Base-by-base conservation (phyloP, 2,113 vertebrate genomes). In the Oenanthe oenanthe region DNA sequence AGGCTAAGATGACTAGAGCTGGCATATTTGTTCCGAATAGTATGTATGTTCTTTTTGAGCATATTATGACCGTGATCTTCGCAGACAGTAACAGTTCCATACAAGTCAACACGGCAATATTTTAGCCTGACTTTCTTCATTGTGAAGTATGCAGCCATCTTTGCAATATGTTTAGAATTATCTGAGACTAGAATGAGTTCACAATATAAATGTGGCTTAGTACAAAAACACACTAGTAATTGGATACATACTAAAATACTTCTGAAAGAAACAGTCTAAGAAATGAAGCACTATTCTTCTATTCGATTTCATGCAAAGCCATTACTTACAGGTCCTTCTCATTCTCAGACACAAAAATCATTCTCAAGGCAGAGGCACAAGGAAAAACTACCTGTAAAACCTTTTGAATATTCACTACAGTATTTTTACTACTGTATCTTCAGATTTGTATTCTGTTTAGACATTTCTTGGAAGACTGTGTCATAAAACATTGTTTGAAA, bases 121-220 rank as follows among this genome's bases (percentile, higher is more conserved):
- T 60, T 67, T 34, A 72, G 40, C 25, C 24, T 21, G 12, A 28
- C 9, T 5, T 66, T 65, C n/a, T 40, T 80, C 0, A 0, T 6
- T 48, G 4, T 17, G 34, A 93, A 58, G 20, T 29, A 85, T 19
- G 13, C 9, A 38, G 19, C 7, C 6, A 1, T 29, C 26, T 87
- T 67, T 34, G 6, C 24, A 34, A 7, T 54, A 42, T 29, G 63
- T 62, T 85, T 31, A 42, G 19, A 48, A 79, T 43, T 79, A 47
- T 68, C 14, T 32, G 32, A 92, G 53, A 43, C 5, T 17, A 34
- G 5, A 36, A 28, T 29, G 10, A 12, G 17, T 57, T 47, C 77
- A 65, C 6, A 67, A 65, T 21, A 31, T 6, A 83, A 17, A 32
- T 26, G 9, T 3, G 65, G 32, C 60, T 92, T 54, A 36, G 26